Evolutionary conservation across 2,797 vertebrate species (phyloP).

Genomic region (Silurus aristotelis): DNA sequence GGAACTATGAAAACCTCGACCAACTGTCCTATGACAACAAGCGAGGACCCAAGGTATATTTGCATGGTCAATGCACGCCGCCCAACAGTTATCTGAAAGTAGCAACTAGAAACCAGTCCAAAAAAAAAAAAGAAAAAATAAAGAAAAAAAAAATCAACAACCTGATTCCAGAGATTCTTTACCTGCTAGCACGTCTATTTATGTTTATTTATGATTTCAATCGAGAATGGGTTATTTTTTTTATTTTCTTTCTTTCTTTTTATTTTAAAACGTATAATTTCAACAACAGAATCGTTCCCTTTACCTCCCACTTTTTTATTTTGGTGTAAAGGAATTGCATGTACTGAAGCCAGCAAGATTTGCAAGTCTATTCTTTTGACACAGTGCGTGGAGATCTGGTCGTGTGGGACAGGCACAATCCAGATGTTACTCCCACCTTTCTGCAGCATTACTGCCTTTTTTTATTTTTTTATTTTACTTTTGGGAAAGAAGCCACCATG

Average conservation of each 20-base stretch:
- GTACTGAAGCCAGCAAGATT: slow-evolving; percentile 82
- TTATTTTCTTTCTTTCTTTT: slow-evolving; percentile 50
- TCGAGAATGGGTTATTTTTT: slow-evolving; percentile 68
- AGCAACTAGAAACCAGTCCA: slow-evolving; percentile 84
- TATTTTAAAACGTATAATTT: slow-evolving; percentile 58
- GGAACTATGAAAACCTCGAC: slow-evolving; percentile 99
- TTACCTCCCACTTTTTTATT: slow-evolving; percentile 59
- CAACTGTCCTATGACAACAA: slow-evolving; percentile 99
- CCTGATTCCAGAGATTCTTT: slow-evolving; percentile 76
- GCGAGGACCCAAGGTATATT: slow-evolving; percentile 99
- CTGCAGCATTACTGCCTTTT: slow-evolving; percentile 72
- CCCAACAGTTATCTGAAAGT: slow-evolving; percentile 96
- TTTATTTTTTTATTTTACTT: slow-evolving; percentile 69
- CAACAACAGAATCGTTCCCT: slow-evolving; percentile 63
- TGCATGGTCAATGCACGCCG: slow-evolving; percentile 99
- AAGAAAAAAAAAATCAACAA: slow-evolving; percentile 69
- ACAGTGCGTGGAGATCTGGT: slow-evolving; percentile 70
- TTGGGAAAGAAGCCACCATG: slow-evolving; percentile 66
- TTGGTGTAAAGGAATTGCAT: slow-evolving; percentile 88
- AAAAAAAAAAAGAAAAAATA: slow-evolving; percentile 65
- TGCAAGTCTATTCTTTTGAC: slow-evolving; percentile 75
- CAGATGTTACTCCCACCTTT: slow-evolving; percentile 76
- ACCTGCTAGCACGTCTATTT: slow-evolving; percentile 83
- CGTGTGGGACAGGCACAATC: slow-evolving; percentile 74
- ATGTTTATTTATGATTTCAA: slow-evolving; percentile 76